Base-by-base conservation (phyloP, 2,888 invertebrate species). In the Cantharis rufa region DNA sequence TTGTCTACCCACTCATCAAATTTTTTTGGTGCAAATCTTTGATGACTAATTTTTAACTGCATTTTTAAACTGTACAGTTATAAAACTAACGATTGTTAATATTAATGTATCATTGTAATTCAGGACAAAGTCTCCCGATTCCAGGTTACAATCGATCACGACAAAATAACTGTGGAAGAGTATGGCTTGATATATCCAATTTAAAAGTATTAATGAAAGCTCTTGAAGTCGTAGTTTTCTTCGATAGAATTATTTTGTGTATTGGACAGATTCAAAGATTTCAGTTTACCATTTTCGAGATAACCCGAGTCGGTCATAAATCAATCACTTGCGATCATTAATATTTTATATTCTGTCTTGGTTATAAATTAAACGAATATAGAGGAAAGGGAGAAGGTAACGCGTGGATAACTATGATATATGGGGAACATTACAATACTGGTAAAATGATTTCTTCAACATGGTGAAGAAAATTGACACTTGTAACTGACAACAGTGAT, bases 1-100 rank as follows among this genome's bases (percentile, higher is more conserved):
- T 74, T 74, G 64, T 62, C 74, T 64, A 32, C 74, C 74, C 70
- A 74, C 74, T 63, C 62, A 24, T 66, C 13, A 66, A 66, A 64
- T 74, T 62, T 27, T 74, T 73, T 74, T 74, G 48, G 62, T 70
- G 74, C 70, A 74, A 74, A 74, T 48, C 74, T 18, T 15, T 32
- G 70, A 74, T 74, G 74, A 74, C 74, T 74, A 74, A 74, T 69
- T 74, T 74, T 15, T 16, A 21, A 21, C 63, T 21, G 18, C 18
- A 21, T 63, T 18, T 63, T 48, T 48, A n/a, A 7, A n/a, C n/a
- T n/a, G 10, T 63, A 66, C 64, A 66, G 64, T 66, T 66, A 16
- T 13, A 10, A 7, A 48, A 48, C 48, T 48, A 48, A 48, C 48
- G n/a, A 48, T 48, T 48, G 48, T 48, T 48, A n/a, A 48, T n/a